A percentile compares a stretch with the other conserved stretches of the same genome.
These are phyloP conservation scores for Athene cunicularia DNA, from an alignment of 2,113 vertebrate species.

Conservation along the genomic window DNA sequence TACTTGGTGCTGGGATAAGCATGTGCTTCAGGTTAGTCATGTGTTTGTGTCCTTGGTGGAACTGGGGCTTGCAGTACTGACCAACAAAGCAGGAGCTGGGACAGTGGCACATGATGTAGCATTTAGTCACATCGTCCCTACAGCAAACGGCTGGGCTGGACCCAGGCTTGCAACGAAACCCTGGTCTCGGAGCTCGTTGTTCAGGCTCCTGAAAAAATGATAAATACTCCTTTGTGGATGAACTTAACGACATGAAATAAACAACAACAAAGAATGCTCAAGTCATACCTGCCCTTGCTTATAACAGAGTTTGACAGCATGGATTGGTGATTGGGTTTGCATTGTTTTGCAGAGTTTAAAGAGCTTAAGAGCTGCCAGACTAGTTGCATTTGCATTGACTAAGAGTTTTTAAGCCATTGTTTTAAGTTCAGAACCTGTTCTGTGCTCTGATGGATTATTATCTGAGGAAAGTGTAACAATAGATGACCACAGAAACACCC, in stretches of 20 bases:
- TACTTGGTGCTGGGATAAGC: not conserved
- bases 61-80: not conserved
- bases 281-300: not conserved
- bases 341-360: not conserved
- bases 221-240: not conserved
- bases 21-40: not conserved
- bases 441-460: not conserved
- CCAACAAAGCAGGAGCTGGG: not conserved
- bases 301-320: not conserved
- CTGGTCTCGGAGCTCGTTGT: not conserved
- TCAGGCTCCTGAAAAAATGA: not conserved
- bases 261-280: not conserved
- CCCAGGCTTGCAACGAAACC: not conserved
- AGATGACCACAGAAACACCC: not conserved
- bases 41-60: constrained; percentile 8
- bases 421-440: not conserved
- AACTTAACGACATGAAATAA: not conserved
- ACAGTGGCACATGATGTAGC: not conserved
- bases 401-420: constrained; percentile 11
- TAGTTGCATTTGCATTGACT: constrained; percentile 29
- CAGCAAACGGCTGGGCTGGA: not conserved
- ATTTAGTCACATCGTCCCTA: not conserved
- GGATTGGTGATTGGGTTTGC: not conserved
- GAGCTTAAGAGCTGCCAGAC: not conserved
- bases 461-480: not conserved